Evolutionary conservation across 2,888 invertebrate species (phyloP), one percentile per base, ranked within the genome.

Genomic region (Mimachlamys varia): DNA sequence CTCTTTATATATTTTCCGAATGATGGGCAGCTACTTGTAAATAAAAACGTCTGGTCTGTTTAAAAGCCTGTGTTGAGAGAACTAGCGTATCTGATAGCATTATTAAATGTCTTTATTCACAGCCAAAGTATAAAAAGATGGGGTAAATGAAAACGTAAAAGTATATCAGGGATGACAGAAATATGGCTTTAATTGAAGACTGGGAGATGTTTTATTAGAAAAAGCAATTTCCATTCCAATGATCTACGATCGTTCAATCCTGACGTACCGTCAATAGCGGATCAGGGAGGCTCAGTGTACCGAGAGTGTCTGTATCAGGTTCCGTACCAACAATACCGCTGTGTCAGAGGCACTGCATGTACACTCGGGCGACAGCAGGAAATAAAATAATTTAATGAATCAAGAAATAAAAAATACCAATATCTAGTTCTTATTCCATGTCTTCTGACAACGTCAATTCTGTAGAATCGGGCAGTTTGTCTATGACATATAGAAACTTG

Each of bases 181-280:
- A 76, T 76, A 76, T 76, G 5, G 76, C 76, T 76, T 76, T 76
- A 76, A 76, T 27, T 27, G 76, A 76, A 76, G 76, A 76, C 76
- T 76, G 7, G 0, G 4, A 33, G 76, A 76, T 76, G 76, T 76
- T 76, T 76, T 76, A 76, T 76, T 76, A 33, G 27, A 15, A 33
- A 76, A 76, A 27, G 76, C 76, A 76, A 76, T 76, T 76, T 76
- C 76, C 76, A 76, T 76, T 33, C 15, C 76, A 27, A 76, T 58
- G 76, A 27, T 27, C 76, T 76, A 76, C 27, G 33, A 76, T 33
- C 76, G 27, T 76, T 76, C 33, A 76, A 76, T 33, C 22, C 27
- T 76, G 76, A 76, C 76, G 33, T 76, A 27, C 12, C 15, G 27
- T 76, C 33, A 76, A 27, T 33, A 33, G 33, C 27, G 33, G 76